These are phyloP conservation scores for Clostera curtula DNA, from an alignment of 2,888 invertebrate genomes.

Conservation along the genomic window DNA sequence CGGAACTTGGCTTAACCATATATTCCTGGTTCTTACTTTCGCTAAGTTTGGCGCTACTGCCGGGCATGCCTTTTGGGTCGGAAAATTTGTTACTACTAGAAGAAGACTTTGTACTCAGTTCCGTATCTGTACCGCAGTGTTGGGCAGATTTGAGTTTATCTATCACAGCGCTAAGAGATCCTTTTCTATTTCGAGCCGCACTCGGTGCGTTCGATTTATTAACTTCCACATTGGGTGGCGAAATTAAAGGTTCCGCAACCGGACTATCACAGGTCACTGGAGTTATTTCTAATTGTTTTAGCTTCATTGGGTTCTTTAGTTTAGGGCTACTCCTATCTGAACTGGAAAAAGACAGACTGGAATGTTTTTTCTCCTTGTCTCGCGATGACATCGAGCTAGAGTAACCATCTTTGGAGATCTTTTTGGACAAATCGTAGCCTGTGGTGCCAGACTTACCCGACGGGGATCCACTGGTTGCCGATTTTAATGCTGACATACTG, in stretches of 20 bases:
- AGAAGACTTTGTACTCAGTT: slow-evolving; percentile 61
- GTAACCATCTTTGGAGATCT: slow-evolving; percentile 68
- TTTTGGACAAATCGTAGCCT: slow-evolving; percentile 72
- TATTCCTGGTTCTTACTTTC: slow-evolving; percentile 85
- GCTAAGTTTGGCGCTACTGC: slow-evolving; percentile 49
- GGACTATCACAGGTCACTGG: slow-evolving; percentile 70
- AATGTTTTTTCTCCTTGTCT: slow-evolving; percentile 74
- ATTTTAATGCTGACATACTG: slow-evolving; percentile 91
- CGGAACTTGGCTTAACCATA: slow-evolving; percentile 91
- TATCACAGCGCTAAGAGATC: slow-evolving; percentile 88
- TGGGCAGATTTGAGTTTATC: slow-evolving; percentile 89
- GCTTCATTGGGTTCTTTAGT: slow-evolving; percentile 79
- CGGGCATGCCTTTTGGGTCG: slow-evolving; percentile 61
- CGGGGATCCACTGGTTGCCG: slow-evolving; percentile 81
- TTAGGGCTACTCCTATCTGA: slow-evolving; percentile 79
- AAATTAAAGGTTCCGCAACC: slow-evolving; percentile 57
- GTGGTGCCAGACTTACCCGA: slow-evolving; percentile 76
- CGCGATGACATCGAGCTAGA: slow-evolving; percentile 57
- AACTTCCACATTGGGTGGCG: slow-evolving; percentile 72
- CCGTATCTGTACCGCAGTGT: slow-evolving; percentile 75
- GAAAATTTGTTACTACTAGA: slow-evolving; percentile 59
- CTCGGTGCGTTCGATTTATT: slow-evolving; percentile 76
- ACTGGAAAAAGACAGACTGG: slow-evolving; percentile 63
- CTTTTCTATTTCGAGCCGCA: slow-evolving; percentile 80
- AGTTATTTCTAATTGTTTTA: slow-evolving; percentile 79